Percentiles rank a stretch among this genome's conserved stretches.
Conservation (phyloP, 2,888 invertebrate species). For the Drosophila mercatorum region DNA sequence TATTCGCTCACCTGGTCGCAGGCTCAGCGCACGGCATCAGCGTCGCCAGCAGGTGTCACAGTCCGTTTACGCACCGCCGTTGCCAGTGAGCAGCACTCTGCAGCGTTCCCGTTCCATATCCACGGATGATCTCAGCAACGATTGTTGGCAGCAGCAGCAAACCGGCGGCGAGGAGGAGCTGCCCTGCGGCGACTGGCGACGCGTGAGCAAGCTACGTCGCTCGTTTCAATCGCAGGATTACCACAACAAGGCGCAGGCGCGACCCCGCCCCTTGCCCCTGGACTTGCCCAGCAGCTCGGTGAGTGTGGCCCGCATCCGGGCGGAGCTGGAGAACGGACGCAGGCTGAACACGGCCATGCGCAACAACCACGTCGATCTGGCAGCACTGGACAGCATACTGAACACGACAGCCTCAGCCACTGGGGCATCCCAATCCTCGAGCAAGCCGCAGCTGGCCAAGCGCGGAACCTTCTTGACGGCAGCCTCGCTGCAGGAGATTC, state of each 20-base stretch:
- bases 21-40: conserved; percentile 75
- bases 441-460: conserved; percentile 62
- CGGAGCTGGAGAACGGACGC: conserved; percentile 86
- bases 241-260: conserved; percentile 32
- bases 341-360: conserved; percentile 86
- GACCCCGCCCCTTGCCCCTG: conserved; percentile 68
- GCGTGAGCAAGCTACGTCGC: conserved; percentile 88
- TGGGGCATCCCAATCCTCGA: conserved; percentile 5
- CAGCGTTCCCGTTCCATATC: conserved; percentile 84
- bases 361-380: conserved; percentile 86
- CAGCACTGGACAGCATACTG: conserved; percentile 86
- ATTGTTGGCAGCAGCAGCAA: conserved; percentile 77
- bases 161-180: conserved; percentile 84
- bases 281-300: conserved; percentile 85
- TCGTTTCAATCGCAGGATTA: conserved; percentile 89
- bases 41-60: conserved; percentile 79
- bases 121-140: conserved; percentile 86
- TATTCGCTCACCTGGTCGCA: conserved; percentile 57
- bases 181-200: conserved; percentile 88
- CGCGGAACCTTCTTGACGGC: conserved; percentile 86
- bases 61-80: conserved; percentile 67
- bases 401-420: conserved; percentile 57
- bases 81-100: conserved; percentile 42
- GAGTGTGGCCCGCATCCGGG: conserved; percentile 86
- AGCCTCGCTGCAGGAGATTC: conserved; percentile 87